These are phyloP conservation scores for Syrphus vitripennis DNA, from an alignment of 2,888 invertebrate species.

Conservation along the genomic window DNA sequence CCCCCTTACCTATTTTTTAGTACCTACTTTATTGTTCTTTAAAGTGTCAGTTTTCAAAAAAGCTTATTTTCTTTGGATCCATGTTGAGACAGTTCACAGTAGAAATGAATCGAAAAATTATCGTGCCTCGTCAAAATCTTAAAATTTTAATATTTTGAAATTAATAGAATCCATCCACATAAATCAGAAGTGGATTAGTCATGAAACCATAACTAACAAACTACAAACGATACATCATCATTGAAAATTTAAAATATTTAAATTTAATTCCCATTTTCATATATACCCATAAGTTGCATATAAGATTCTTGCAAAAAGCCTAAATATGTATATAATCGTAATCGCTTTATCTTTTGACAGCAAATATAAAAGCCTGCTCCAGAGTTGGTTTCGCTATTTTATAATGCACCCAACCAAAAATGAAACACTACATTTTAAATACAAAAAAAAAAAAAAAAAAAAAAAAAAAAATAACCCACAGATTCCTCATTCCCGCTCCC, in stretches of 20 bases:
- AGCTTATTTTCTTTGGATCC: too few species aligned
- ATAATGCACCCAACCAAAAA: slow-evolving; percentile 28
- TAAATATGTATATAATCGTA: slow-evolving; percentile 16
- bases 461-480: background rate
- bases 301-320: slow-evolving; percentile 1
- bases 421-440: background rate
- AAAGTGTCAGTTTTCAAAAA: too few species aligned
- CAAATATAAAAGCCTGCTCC: slow-evolving; percentile 25
- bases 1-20: too few species aligned
- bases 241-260: background rate
- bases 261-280: slow-evolving; percentile 20
- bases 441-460: background rate
- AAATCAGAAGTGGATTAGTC: too few species aligned
- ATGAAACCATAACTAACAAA: background rate
- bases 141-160: too few species aligned
- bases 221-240: background rate
- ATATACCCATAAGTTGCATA: background rate
- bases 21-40: too few species aligned
- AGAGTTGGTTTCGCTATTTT: slow-evolving; percentile 29
- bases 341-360: slow-evolving; percentile 44
- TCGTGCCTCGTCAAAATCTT: too few species aligned
- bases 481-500: background rate
- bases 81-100: too few species aligned
- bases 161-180: too few species aligned
- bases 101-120: too few species aligned